These are phyloP conservation scores for Antennarius maculatus DNA, from an alignment of 2,797 vertebrate genomes.

Conservation along the genomic window DNA sequence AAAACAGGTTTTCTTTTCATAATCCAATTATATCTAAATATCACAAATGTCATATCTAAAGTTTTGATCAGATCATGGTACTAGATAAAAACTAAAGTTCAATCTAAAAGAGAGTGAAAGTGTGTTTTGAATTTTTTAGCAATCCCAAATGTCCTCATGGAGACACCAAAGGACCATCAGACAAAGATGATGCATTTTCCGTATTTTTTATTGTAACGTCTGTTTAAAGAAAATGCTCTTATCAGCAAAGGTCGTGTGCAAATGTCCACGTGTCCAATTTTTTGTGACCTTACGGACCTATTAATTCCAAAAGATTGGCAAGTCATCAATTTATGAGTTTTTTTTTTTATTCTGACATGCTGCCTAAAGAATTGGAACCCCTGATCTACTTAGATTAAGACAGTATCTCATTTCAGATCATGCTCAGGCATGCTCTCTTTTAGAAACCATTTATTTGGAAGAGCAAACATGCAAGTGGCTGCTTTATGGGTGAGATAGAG, in stretches of 20 bases:
- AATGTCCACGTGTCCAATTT: too few relatives aligned
- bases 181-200: too few relatives aligned
- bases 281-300: too few relatives aligned
- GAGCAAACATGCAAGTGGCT: slow-evolving; percentile 40
- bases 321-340: slow-evolving; percentile 23
- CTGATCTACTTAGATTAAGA: slow-evolving; percentile 48
- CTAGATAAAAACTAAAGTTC: background rate
- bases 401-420: slow-evolving; percentile 38
- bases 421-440: slow-evolving; percentile 34
- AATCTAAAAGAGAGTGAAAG: background rate
- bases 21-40: too few relatives aligned
- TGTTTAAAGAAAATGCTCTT: too few relatives aligned
- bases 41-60: too few relatives aligned
- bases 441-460: slow-evolving; percentile 43
- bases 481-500: slow-evolving; percentile 42
- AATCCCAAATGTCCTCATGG: background rate
- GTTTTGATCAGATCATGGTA: too few relatives aligned
- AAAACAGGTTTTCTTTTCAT: too few relatives aligned
- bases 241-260: too few relatives aligned
- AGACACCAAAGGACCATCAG: background rate
- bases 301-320: slow-evolving; percentile 1
- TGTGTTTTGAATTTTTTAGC: background rate
- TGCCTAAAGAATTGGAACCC: slow-evolving; percentile 4
- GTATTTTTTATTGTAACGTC: too few relatives aligned
- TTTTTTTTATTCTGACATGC: slow-evolving; percentile 1